phyloP scores from a whole-genome alignment of 2,888 invertebrate species.

The Chalcosyrphus nemorum region DNA sequence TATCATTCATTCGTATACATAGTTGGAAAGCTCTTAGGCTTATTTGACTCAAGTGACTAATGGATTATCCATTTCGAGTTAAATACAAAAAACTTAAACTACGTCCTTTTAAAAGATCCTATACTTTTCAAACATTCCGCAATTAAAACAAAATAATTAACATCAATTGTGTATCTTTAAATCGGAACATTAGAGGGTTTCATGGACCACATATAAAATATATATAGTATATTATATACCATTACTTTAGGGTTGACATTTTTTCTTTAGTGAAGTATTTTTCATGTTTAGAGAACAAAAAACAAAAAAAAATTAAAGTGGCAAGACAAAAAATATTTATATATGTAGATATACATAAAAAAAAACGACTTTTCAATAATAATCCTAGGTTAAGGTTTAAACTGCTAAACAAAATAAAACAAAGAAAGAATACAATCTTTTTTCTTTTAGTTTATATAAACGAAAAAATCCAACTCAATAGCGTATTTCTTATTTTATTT shows the following conservation, averaged over 20 bases:
- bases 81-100: too few relatives aligned
- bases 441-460: slow-evolving; percentile 1
- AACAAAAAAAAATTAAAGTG: slow-evolving; percentile 1
- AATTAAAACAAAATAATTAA: slow-evolving; percentile 6
- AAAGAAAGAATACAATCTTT: background rate
- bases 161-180: slow-evolving; percentile 55
- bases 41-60: too few relatives aligned
- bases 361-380: slow-evolving; percentile 15
- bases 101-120: background rate
- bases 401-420: background rate
- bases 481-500: slow-evolving; percentile 7
- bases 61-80: too few relatives aligned
- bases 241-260: slow-evolving; percentile 45
- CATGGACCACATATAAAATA: slow-evolving; percentile 66
- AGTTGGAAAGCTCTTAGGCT: too few relatives aligned
- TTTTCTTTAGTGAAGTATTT: slow-evolving; percentile 44
- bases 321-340: slow-evolving; percentile 19
- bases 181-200: slow-evolving; percentile 68
- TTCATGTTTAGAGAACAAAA: slow-evolving; percentile 35
- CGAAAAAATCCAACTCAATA: slow-evolving; percentile 13
- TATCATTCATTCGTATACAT: too few relatives aligned
- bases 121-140: background rate
- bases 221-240: slow-evolving; percentile 37
- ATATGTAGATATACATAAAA: slow-evolving; percentile 31
- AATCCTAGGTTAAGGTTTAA: slow-evolving; percentile 34